Percentiles rank a stretch among this genome's conserved stretches.
Conservation (phyloP, 2,113 vertebrate genomes). For the Maccullochella peelii region DNA sequence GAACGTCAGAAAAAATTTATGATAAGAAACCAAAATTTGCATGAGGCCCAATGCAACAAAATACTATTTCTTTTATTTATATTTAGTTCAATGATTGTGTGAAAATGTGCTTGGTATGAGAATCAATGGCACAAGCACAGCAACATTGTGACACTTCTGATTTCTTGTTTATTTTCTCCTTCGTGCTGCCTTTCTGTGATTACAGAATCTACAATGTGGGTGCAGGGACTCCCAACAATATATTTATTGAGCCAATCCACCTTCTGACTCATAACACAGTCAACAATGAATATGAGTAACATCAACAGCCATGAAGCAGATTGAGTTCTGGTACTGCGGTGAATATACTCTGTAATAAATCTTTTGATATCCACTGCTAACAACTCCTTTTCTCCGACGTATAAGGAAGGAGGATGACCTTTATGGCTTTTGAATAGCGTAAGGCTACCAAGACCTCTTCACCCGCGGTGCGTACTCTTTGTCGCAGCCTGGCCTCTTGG, state of each 20-base stretch:
- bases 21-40: neutral
- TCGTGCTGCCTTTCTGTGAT: constrained; percentile 26
- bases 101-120: neutral
- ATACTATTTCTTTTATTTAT: neutral
- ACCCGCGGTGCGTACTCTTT: constrained; percentile 68
- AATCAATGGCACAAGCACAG: neutral
- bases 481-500: constrained; percentile 47
- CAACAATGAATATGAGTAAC: constrained; percentile 45
- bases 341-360: constrained; percentile 49
- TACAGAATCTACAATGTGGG: constrained; percentile 10
- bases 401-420: constrained; percentile 61
- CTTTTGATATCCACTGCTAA: constrained; percentile 38
- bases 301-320: constrained; percentile 47
- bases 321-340: constrained; percentile 29
- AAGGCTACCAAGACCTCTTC: constrained; percentile 56
- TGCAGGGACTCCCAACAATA: constrained; percentile 24
- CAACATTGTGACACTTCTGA: constrained; percentile 3
- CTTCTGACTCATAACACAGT: constrained; percentile 52
- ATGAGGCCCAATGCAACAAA: neutral
- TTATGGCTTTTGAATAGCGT: constrained; percentile 65
- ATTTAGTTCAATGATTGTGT: neutral
- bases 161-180: constrained; percentile 4
- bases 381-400: constrained; percentile 49
- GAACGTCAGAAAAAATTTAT: neutral
- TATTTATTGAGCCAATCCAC: constrained; percentile 49